Percentiles rank a stretch among this genome's conserved stretches.
phyloP scores from a whole-genome alignment of 2,888 invertebrate species.

The Dolichomitus sp. region DNA sequence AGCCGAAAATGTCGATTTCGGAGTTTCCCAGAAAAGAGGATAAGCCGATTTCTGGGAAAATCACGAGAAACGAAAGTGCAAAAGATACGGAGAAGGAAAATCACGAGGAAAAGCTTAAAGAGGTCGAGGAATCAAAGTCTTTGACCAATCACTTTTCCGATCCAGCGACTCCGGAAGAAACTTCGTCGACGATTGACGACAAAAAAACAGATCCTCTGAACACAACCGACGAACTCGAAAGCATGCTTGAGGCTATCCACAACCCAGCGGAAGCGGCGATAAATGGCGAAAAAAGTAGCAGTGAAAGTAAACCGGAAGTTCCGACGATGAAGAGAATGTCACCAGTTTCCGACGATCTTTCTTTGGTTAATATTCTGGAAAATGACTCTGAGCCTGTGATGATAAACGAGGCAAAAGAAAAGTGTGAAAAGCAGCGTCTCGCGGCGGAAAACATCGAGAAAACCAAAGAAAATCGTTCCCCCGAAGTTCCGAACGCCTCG shows the following conservation, averaged over 20 bases:
- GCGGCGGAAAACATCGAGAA: slow-evolving; percentile 45
- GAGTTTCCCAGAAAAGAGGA: slow-evolving; percentile 75
- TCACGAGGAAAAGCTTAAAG: slow-evolving; percentile 68
- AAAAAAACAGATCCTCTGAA: slow-evolving; percentile 82
- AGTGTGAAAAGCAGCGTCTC: neutral
- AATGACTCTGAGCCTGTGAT: slow-evolving; percentile 79
- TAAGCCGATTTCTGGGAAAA: slow-evolving; percentile 20
- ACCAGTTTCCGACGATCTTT: slow-evolving; percentile 83
- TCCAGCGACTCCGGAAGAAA: slow-evolving; percentile 56
- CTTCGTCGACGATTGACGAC: slow-evolving; percentile 72
- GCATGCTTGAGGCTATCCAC: slow-evolving; percentile 85
- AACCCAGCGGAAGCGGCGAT: slow-evolving; percentile 82
- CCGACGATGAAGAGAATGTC: slow-evolving; percentile 81
- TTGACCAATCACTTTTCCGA: slow-evolving; percentile 60
- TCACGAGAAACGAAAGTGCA: slow-evolving; percentile 46
- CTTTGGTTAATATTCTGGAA: slow-evolving; percentile 84
- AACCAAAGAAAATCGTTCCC: slow-evolving; percentile 7
- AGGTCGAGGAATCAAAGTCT: slow-evolving; percentile 60
- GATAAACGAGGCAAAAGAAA: slow-evolving; percentile 72
- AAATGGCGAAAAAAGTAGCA: slow-evolving; percentile 76
- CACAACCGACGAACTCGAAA: slow-evolving; percentile 85
- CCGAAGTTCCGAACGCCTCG: slow-evolving; percentile 47
- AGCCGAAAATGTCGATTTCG: slow-evolving; percentile 79
- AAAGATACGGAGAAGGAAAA: slow-evolving; percentile 76
- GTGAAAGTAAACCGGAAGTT: slow-evolving; percentile 73